Evolutionary conservation across 2,888 invertebrate species (phyloP), one percentile per base, ranked within the genome.

Genomic region (Tryphoninae sp.): DNA sequence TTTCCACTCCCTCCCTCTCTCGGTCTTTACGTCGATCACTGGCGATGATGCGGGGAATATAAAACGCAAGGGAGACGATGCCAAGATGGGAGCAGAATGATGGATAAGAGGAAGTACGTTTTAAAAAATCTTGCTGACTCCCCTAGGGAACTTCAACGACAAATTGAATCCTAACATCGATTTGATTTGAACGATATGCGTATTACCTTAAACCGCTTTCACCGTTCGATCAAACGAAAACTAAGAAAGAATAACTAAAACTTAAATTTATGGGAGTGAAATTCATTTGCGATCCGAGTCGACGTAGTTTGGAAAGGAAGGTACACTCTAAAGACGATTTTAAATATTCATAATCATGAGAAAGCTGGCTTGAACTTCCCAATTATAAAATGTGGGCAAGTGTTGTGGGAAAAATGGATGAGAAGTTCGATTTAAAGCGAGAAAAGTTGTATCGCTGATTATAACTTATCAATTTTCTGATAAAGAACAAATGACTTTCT

Each of bases 41-140:
- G 59, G 73, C 75, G 76, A 65, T 45, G 45, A 72, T 77, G 72
- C 22, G 51, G 80, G 67, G 76, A 77, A 68, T 80, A 81, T 55
- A 77, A 81, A 68, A 58, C 19, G 62, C 61, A 51, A 33, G 72
- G 64, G n/a, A 51, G 45, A 9, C 62, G 8, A 8, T 16, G 59
- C 68, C 68, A 75, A 69, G 33, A 55, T 40, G 22, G 53, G 49
- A 58, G 72, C 19, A 13, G 23, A 40, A 49, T 72, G 64, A 69
- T 33, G 67, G 11, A 9, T 13, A 51, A 65, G 40, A 33, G 26
- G 45, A 45, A 11, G 7, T 13, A 19, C 33, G 6, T 33, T 33
- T 33, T 4, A 59, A 71, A 45, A 49, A 59, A 42, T 49, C 45
- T 65, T 55, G 67, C 33, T 62, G 68, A 42, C 16, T 53, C 67